Conservation (phyloP, 1,140 invertebrate species). For the Zeugodacus cucurbitae region DNA sequence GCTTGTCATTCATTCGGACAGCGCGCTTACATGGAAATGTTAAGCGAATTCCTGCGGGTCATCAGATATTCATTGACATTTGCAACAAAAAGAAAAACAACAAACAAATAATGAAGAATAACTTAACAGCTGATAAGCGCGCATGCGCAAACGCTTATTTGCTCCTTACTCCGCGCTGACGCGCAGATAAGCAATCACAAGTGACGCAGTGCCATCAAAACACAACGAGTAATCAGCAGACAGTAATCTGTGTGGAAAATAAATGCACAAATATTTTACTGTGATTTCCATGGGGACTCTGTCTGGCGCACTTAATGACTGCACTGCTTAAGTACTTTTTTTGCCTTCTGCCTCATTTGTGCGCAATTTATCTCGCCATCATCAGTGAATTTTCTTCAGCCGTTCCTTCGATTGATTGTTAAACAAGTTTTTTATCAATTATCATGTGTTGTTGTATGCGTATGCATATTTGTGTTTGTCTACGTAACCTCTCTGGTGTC, state of each 20-base stretch:
- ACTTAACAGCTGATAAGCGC: neutral
- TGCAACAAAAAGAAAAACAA: too few relatives aligned
- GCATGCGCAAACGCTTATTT: neutral
- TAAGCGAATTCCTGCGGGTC: neutral
- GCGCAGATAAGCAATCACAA: neutral
- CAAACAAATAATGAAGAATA: neutral
- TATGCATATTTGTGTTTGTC: neutral
- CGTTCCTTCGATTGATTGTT: neutral
- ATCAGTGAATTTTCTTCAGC: neutral
- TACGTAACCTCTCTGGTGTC: neutral
- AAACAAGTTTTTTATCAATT: slow-evolving; percentile 8
- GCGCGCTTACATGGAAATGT: neutral
- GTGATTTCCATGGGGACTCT: neutral
- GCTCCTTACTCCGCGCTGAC: neutral
- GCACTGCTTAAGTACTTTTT: neutral
- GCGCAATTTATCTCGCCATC: neutral
- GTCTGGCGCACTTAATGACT: slow-evolving; percentile 17
- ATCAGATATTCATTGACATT: neutral
- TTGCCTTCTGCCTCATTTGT: neutral
- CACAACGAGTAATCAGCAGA: neutral
- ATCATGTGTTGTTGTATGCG: neutral
- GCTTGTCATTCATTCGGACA: neutral
- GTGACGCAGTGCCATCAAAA: neutral
- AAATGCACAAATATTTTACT: neutral
- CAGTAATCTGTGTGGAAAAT: neutral